These are phyloP conservation scores for Octomys mimax DNA, from an alignment of 2,797 vertebrate genomes.

Conservation along the genomic window DNA sequence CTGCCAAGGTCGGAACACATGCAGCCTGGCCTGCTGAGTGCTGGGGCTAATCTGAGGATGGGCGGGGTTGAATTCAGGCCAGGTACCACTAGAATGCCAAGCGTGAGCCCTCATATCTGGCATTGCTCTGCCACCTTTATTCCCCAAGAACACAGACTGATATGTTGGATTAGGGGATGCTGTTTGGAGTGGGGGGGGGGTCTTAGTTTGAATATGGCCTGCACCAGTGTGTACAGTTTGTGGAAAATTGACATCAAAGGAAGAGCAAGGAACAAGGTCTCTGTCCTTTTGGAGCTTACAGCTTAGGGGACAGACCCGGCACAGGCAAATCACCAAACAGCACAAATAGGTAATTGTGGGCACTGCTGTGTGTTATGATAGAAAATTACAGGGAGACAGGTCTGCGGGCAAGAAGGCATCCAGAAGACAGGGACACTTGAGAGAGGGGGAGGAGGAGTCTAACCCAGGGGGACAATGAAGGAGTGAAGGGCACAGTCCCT, in stretches of 20 bases:
- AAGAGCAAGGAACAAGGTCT: constrained; percentile 19
- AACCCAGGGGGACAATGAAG: not conserved
- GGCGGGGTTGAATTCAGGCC: not conserved
- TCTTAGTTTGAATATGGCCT: not conserved
- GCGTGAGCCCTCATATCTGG: not conserved
- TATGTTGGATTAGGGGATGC: not conserved
- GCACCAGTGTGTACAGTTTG: not conserved
- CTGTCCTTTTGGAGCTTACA: not conserved
- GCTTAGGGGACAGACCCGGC: not conserved
- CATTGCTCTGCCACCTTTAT: not conserved
- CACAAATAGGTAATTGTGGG: not conserved
- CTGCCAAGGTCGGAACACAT: not conserved
- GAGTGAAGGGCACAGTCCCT: not conserved
- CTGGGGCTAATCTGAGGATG: not conserved
- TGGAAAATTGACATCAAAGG: not conserved
- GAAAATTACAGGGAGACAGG: not conserved
- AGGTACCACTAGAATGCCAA: not conserved
- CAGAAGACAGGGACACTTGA: not conserved
- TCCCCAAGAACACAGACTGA: not conserved
- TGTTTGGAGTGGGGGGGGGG: not conserved
- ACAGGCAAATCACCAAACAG: not conserved
- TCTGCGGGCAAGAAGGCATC: not conserved
- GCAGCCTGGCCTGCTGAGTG: not conserved
- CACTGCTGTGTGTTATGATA: not conserved
- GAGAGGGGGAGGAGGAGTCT: not conserved